Conservation (phyloP, 2,113 vertebrate genomes). For the Canis aureus region DNA sequence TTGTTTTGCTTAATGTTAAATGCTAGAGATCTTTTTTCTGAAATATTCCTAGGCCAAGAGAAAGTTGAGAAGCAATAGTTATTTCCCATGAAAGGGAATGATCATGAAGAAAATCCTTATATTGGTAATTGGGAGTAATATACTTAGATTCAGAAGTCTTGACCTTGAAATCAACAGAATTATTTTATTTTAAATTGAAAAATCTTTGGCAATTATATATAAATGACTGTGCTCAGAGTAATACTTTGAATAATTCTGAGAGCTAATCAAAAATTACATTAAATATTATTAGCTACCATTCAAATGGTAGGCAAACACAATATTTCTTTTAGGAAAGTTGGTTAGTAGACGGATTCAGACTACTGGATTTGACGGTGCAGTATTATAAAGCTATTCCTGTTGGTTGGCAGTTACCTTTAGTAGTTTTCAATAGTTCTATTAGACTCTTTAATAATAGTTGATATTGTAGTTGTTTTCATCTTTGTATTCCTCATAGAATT, state of each 20-base stretch:
- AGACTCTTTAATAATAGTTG: neutral
- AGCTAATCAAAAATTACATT: constrained; percentile 14
- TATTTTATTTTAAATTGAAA: constrained; percentile 57
- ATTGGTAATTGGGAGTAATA: neutral
- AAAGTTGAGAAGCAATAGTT: neutral
- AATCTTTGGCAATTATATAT: neutral
- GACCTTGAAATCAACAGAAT: constrained; percentile 62
- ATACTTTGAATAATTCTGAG: constrained; percentile 12
- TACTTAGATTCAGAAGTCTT: constrained; percentile 23
- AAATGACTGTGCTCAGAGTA: constrained; percentile 21
- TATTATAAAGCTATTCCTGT: constrained; percentile 48
- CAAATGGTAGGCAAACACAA: neutral
- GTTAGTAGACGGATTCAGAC: neutral
- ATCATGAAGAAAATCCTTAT: neutral
- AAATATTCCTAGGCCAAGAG: constrained; percentile 28
- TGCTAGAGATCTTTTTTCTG: neutral
- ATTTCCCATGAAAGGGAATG: neutral
- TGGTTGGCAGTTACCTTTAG: constrained; percentile 12
- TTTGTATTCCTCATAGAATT: neutral
- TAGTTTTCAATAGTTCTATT: neutral
- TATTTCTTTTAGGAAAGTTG: constrained; percentile 16
- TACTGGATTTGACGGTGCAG: neutral
- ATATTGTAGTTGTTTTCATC: constrained; percentile 4
- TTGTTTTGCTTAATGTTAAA: constrained; percentile 45
- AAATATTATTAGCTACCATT: constrained; percentile 9